Evolutionary conservation across 2,113 vertebrate species (phyloP).

Genomic region (Dicentrarchus labrax): DNA sequence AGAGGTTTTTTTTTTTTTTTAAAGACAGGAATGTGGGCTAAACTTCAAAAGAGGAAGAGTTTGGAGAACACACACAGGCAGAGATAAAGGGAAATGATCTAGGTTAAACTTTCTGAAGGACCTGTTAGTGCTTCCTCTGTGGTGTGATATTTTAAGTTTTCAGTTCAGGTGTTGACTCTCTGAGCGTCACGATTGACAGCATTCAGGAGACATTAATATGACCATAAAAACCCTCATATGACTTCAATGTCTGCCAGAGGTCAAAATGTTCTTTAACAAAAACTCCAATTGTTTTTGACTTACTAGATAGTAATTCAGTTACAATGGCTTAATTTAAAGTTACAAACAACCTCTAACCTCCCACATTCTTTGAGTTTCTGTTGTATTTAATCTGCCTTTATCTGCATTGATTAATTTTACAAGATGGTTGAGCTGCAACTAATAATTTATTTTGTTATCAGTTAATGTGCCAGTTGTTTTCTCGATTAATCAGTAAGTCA

Average conservation of each 20-base stretch:
- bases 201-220: too few relatives aligned
- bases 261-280: neutral
- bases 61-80: neutral
- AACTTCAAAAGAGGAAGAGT: neutral
- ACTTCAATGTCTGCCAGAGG: neutral
- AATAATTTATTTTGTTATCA: neutral
- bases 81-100: neutral
- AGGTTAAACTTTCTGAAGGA: neutral
- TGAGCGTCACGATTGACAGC: neutral
- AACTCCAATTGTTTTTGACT: neutral
- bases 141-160: neutral
- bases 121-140: neutral
- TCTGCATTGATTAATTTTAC: conserved; percentile 1
- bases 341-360: neutral
- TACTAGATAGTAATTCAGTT: neutral
- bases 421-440: neutral
- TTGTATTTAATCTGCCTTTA: neutral
- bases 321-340: neutral
- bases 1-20: conserved; percentile 15
- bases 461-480: too few relatives aligned
- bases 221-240: neutral
- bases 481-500: neutral
- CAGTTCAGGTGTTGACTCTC: neutral
- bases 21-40: conserved; percentile 8
- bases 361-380: neutral